These are phyloP conservation scores for Ichneumoninae sp. DNA, from an alignment of 2,888 invertebrate genomes.

Conservation along the genomic window DNA sequence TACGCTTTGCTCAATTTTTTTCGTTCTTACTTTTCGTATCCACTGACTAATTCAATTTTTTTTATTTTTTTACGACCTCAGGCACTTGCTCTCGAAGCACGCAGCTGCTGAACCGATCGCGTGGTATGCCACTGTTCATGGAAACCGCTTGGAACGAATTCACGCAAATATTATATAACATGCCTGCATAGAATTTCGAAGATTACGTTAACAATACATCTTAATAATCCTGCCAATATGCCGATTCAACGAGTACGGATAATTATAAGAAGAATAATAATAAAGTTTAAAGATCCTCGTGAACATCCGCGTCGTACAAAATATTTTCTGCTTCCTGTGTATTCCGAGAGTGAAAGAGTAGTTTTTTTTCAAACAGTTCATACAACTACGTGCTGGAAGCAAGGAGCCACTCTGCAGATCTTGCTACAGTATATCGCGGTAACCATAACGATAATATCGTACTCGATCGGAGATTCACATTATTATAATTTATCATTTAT, in stretches of 20 bases:
- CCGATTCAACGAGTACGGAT: conserved; percentile 8
- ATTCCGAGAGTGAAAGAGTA: conserved; percentile 11
- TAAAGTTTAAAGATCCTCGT: conserved; percentile 12
- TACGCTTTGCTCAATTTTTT: conserved; percentile 55
- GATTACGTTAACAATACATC: conserved; percentile 34
- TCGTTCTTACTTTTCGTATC: background rate
- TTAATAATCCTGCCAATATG: conserved; percentile 32
- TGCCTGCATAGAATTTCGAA: conserved; percentile 53
- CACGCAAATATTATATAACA: conserved; percentile 45
- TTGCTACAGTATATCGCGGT: conserved; percentile 70
- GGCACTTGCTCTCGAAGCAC: conserved; percentile 49
- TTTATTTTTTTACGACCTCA: conserved; percentile 23
- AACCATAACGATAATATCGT: conserved; percentile 75
- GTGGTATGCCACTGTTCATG: background rate
- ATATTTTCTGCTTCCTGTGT: conserved; percentile 18
- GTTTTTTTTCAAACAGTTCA: conserved; percentile 4
- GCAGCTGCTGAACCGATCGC: conserved; percentile 40
- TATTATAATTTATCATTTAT: conserved; percentile 70
- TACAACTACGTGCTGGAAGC: conserved; percentile 64
- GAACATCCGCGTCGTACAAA: conserved; percentile 35
- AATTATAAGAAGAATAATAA: background rate
- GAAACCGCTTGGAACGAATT: conserved; percentile 12
- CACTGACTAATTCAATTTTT: background rate
- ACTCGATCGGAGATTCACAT: conserved; percentile 72
- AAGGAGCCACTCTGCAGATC: conserved; percentile 67